Evolutionary conservation across 2,797 vertebrate genomes (phyloP).

Genomic region (Antrozous pallidus): DNA sequence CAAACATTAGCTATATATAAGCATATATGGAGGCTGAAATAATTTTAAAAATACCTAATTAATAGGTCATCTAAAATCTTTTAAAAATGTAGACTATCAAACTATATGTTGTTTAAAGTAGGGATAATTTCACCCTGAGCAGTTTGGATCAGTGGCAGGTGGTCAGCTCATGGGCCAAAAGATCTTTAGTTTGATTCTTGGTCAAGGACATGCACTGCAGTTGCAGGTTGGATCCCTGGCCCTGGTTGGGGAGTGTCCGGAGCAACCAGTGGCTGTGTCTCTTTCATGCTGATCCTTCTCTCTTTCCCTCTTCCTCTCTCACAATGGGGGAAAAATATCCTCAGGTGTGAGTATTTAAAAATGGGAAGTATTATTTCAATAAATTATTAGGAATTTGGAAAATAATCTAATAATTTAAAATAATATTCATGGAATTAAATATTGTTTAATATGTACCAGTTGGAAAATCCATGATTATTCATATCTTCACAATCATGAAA

Average conservation of each 20-base stretch:
- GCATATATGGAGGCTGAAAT: not conserved
- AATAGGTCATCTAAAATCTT: not conserved
- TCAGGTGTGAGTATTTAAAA: no score
- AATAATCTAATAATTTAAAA: not conserved
- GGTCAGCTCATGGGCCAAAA: no score
- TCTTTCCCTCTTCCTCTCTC: no score
- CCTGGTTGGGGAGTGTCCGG: no score
- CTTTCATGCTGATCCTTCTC: no score
- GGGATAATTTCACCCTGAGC: no score
- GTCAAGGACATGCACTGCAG: no score
- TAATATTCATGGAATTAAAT: not conserved
- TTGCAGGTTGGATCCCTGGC: no score
- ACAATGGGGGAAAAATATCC: no score
- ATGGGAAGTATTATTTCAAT: not conserved
- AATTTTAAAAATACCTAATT: not conserved
- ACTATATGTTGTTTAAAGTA: not conserved
- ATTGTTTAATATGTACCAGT: not conserved
- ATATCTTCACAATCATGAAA: not conserved
- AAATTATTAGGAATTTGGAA: not conserved
- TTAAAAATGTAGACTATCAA: not conserved
- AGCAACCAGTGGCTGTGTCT: no score
- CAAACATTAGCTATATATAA: not conserved
- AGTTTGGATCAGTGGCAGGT: no score
- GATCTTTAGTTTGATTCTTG: no score
- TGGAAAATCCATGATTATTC: not conserved